Base-by-base conservation (phyloP, 2,888 invertebrate genomes). In the Calliphora vomitoria region DNA sequence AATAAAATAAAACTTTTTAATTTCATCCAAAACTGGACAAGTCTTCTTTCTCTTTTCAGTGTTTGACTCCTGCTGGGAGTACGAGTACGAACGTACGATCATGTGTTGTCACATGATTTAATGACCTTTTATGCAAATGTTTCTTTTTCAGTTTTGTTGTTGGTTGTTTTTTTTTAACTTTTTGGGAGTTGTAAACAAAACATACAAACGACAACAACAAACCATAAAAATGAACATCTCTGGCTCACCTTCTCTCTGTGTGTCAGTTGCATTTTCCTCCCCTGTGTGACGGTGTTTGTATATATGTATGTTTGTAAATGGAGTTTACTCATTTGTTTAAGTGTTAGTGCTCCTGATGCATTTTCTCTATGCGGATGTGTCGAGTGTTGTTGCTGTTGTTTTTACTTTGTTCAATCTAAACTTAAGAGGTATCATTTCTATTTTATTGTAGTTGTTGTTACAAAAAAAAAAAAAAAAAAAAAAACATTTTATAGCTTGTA, bases 81-180 rank as follows among this genome's bases (percentile, higher is more conserved):
- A 60, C 11, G 62, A 53, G 55, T 18, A 31, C 18, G 82, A 66
- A 75, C 55, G 66, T 35, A 47, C 31, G 50, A 81, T 72, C 64
- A 68, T 83, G 35, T 79, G 71, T 68, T 82, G 66, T 79, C 66
- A 79, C 80, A 82, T 88, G 88, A 88, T 88, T 88, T 88, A 88
- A 86, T 88, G 86, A 75, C 86, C 78, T 86, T 88, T 88, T 88
- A 88, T 88, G 88, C 64, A 86, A 88, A 88, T 88, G 81, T 68
- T 68, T 72, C 38, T 15, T 41, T 62, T 71, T 80, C 25, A 18
- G 50, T 74, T 35, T 41, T 69, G 25, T 25, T 25, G 25, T 25
- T 25, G 25, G 25, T 25, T 25, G 25, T 25, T 25, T 25, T 25
- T 25, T 58, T 53, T 58, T 15, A 4, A 8, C 8, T 8, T 69